A percentile compares a stretch with the other conserved stretches of the same genome.
These are phyloP conservation scores for Ophion slaviceki DNA, from an alignment of 2,888 invertebrate species.

Conservation along the genomic window DNA sequence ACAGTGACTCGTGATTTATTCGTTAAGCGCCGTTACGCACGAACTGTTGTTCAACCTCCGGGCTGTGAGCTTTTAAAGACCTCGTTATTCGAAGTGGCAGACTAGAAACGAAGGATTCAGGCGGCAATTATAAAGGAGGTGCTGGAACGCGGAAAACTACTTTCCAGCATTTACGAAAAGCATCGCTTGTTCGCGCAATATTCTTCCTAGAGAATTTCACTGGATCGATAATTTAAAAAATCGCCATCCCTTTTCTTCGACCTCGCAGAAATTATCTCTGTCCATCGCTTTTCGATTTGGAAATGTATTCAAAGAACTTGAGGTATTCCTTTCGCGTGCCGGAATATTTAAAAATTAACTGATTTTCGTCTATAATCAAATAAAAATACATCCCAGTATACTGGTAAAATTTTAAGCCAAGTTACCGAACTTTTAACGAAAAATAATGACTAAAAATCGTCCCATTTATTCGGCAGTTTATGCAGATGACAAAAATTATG, in stretches of 20 bases:
- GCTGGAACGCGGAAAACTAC: not conserved
- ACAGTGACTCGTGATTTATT: constrained; percentile 78
- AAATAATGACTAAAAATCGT: too few relatives aligned
- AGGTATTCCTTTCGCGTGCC: too few relatives aligned
- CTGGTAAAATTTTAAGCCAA: too few relatives aligned
- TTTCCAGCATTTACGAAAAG: not conserved
- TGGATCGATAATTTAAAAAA: not conserved
- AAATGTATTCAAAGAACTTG: not conserved
- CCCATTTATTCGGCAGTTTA: too few relatives aligned
- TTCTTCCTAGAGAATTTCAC: not conserved
- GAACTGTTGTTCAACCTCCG: not conserved
- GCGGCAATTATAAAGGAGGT: not conserved
- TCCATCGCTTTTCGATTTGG: not conserved
- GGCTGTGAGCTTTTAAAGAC: constrained; percentile 19
- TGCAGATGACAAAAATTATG: too few relatives aligned
- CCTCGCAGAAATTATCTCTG: not conserved
- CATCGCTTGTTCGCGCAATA: not conserved
- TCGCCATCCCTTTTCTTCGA: not conserved
- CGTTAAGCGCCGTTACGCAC: not conserved
- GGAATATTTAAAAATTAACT: too few relatives aligned
- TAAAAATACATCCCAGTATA: too few relatives aligned
- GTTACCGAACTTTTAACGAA: too few relatives aligned
- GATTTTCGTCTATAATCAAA: too few relatives aligned
- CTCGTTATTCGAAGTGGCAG: not conserved
- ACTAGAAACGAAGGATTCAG: not conserved